Percentiles rank a stretch among this genome's conserved stretches.
Conservation (phyloP, 2,888 invertebrate species). For the Lasius platythorax region DNA sequence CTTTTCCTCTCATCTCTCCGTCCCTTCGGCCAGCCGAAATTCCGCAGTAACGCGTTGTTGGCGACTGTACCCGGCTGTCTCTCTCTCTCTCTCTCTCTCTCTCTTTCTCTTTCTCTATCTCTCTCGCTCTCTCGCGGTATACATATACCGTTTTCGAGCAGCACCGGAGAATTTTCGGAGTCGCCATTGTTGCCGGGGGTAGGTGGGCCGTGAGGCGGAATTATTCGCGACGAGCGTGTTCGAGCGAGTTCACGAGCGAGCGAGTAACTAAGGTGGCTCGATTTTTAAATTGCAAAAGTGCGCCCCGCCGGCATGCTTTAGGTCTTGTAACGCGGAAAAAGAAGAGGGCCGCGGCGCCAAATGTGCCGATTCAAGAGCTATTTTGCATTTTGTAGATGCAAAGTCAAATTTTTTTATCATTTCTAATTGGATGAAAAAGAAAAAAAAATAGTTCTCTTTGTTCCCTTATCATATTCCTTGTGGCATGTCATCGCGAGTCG, state of each 20-base stretch:
- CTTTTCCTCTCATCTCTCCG: slow-evolving; percentile 1
- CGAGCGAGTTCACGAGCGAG: slow-evolving; percentile 49
- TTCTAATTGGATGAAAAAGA: not conserved
- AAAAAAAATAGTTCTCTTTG: not conserved
- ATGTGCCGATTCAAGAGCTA: slow-evolving; percentile 26
- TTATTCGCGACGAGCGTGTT: slow-evolving; percentile 52
- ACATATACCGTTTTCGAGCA: slow-evolving; percentile 50
- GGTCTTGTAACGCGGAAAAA: slow-evolving; percentile 26
- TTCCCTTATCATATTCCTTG: not conserved
- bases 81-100: slow-evolving; percentile 15
- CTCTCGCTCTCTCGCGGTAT: slow-evolving; percentile 20
- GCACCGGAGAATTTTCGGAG: slow-evolving; percentile 52
- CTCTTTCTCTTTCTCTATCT: slow-evolving; percentile 23
- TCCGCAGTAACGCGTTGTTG: slow-evolving; percentile 51
- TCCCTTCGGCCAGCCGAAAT: slow-evolving; percentile 23
- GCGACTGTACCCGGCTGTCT: slow-evolving; percentile 44
- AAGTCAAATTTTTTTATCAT: slow-evolving; percentile 22
- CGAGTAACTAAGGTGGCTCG: slow-evolving; percentile 50
- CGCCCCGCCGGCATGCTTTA: slow-evolving; percentile 25
- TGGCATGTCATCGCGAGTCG: not conserved
- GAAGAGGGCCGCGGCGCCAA: slow-evolving; percentile 16
- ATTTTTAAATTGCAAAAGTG: slow-evolving; percentile 55
- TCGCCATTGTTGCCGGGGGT: slow-evolving; percentile 51
- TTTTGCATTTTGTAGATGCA: slow-evolving; percentile 13
- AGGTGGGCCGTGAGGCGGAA: slow-evolving; percentile 43